Percentiles rank a stretch among this genome's conserved stretches.
Conservation (phyloP, 37 sponge, comb jelly and placozoan genomes). For the Bolinopsis microptera region DNA sequence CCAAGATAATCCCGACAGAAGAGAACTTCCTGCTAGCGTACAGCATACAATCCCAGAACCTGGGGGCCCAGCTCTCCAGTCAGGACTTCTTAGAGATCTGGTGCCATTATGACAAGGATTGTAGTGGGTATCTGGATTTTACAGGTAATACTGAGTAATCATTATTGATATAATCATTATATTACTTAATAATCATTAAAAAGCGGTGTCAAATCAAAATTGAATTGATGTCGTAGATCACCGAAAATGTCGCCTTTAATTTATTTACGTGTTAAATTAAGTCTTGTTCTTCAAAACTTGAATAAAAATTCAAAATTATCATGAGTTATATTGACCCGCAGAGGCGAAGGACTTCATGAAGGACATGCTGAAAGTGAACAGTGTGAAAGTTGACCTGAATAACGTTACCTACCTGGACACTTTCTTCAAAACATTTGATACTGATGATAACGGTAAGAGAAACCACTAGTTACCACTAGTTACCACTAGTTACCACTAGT, state of each 20-base stretch:
- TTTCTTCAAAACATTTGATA: slow-evolving; percentile 53
- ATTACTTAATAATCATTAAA: too few relatives aligned
- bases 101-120: slow-evolving; percentile 51
- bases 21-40: slow-evolving; percentile 63
- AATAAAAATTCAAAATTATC: too few relatives aligned
- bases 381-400: slow-evolving; percentile 35
- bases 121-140: slow-evolving; percentile 21
- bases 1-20: slow-evolving; percentile 61
- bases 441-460: slow-evolving; percentile 39
- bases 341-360: slow-evolving; percentile 59
- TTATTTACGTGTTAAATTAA: too few relatives aligned
- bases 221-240: too few relatives aligned
- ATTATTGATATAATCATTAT: not conserved
- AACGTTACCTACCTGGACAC: slow-evolving; percentile 61
- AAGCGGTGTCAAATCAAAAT: too few relatives aligned
- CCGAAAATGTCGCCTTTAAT: too few relatives aligned
- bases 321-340: not conserved
- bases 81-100: slow-evolving; percentile 54
- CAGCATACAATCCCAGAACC: slow-evolving; percentile 48
- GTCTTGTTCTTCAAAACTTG: too few relatives aligned
- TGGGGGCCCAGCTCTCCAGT: not conserved
- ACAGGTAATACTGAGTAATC: too few relatives aligned
- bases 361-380: slow-evolving; percentile 46
- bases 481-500: too few relatives aligned
- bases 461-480: too few relatives aligned